Evolutionary conservation across 2,797 vertebrate genomes (phyloP).

Genomic region (Ptychadena robeensis): DNA sequence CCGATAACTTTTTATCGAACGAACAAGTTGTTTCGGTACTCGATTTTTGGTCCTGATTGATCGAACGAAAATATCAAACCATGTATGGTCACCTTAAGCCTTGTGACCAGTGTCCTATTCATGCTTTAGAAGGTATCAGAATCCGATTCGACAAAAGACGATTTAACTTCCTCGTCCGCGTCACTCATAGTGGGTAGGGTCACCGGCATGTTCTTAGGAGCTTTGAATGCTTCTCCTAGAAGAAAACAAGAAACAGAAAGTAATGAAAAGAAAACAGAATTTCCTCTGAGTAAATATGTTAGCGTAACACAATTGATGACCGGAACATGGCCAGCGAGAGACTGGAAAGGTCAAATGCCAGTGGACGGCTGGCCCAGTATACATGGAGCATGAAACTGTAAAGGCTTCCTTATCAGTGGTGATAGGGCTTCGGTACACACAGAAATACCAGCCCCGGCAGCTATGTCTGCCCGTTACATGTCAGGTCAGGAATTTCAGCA

Average conservation of each 20-base stretch:
- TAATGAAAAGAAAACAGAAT: neutral
- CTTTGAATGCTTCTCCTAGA: slow-evolving; percentile 67
- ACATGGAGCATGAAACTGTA: neutral
- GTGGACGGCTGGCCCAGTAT: neutral
- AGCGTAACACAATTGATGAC: neutral
- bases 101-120: neutral
- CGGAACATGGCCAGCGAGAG: neutral
- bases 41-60: too few relatives aligned
- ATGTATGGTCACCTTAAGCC: neutral
- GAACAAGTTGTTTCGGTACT: too few relatives aligned
- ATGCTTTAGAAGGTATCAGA: slow-evolving; percentile 77
- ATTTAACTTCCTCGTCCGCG: slow-evolving; percentile 69
- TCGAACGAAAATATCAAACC: too few relatives aligned
- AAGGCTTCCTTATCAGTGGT: neutral
- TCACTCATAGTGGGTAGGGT: slow-evolving; percentile 66
- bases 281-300: neutral
- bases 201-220: slow-evolving; percentile 69
- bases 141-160: slow-evolving; percentile 62
- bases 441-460: neutral
- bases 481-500: too few relatives aligned
- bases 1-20: too few relatives aligned
- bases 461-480: neutral
- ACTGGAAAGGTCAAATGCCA: neutral
- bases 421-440: neutral
- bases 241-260: slow-evolving; percentile 52